phyloP scores from a whole-genome alignment of 2,888 invertebrate genomes.

The Drosophila monieri region DNA sequence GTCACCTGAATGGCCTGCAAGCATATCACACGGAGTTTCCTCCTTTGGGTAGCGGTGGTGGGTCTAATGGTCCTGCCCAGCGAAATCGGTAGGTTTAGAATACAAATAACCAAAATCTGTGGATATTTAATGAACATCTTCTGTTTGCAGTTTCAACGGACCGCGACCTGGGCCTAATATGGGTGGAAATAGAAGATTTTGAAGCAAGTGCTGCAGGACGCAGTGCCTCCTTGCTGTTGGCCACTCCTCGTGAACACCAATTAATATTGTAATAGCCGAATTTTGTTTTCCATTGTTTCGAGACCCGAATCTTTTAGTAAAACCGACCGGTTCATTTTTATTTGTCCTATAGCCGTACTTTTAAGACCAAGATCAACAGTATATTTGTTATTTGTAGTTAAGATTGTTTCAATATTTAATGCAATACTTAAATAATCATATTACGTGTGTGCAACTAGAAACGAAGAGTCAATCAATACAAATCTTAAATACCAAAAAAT shows the following conservation, averaged over 20 bases:
- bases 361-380: slow-evolving; percentile 60
- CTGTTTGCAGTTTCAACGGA: slow-evolving; percentile 80
- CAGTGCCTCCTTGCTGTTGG: slow-evolving; percentile 15
- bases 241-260: slow-evolving; percentile 33
- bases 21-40: slow-evolving; percentile 82
- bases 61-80: slow-evolving; percentile 47
- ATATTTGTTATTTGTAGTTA: slow-evolving; percentile 68
- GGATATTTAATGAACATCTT: neutral
- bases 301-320: slow-evolving; percentile 44
- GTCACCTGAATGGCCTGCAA: slow-evolving; percentile 58
- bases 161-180: slow-evolving; percentile 71
- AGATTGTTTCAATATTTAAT: slow-evolving; percentile 55
- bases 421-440: slow-evolving; percentile 49
- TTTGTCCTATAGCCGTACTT: slow-evolving; percentile 29
- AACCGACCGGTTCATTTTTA: slow-evolving; percentile 30
- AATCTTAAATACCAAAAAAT: slow-evolving; percentile 26
- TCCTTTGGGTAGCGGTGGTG: slow-evolving; percentile 63
- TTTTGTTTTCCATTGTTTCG: slow-evolving; percentile 60
- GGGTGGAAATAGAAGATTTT: slow-evolving; percentile 82
- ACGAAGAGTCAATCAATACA: slow-evolving; percentile 43
- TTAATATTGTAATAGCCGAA: slow-evolving; percentile 57
- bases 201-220: slow-evolving; percentile 39
- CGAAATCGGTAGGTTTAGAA: slow-evolving; percentile 74
- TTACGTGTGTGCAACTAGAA: slow-evolving; percentile 56
- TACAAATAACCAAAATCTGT: neutral